These are phyloP conservation scores for Rhineura floridana DNA, from an alignment of 2,113 vertebrate species.

Conservation along the genomic window DNA sequence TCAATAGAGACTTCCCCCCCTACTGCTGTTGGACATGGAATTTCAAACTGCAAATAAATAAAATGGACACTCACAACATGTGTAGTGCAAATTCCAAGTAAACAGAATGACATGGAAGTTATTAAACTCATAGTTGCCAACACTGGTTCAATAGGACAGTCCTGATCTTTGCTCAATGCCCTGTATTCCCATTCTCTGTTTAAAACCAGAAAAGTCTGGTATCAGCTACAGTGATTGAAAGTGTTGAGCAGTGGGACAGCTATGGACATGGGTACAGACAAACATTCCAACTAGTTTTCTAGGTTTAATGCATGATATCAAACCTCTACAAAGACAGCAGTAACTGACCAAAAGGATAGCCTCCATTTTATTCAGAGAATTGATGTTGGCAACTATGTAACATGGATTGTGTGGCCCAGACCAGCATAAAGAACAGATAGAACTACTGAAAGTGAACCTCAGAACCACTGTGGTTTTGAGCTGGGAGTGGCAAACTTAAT, in stretches of 20 bases:
- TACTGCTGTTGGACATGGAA: conserved; percentile 57
- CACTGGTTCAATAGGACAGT: conserved; percentile 35
- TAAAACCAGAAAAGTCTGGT: conserved; percentile 27
- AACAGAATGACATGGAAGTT: conserved; percentile 77
- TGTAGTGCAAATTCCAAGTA: conserved; percentile 78
- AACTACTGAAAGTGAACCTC: conserved; percentile 65
- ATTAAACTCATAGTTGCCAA: conserved; percentile 63
- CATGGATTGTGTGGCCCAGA: conserved; percentile 62
- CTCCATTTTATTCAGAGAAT: neutral
- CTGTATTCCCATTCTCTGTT: conserved; percentile 19
- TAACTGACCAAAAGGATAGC: neutral
- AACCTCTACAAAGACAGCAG: conserved; percentile 13
- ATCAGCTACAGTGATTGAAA: conserved; percentile 55
- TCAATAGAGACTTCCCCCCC: conserved; percentile 47
- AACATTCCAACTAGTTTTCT: neutral
- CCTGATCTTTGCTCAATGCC: neutral
- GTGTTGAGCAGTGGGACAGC: conserved; percentile 12
- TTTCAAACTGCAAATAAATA: conserved; percentile 78
- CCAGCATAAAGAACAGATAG: conserved; percentile 41
- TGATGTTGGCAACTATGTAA: conserved; percentile 67
- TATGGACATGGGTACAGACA: neutral
- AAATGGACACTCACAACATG: conserved; percentile 72
- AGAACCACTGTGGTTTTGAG: conserved; percentile 50
- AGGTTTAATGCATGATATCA: neutral
- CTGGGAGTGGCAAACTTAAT: conserved; percentile 39